phyloP scores from a whole-genome alignment of 2,888 invertebrate species.

The Nycteola revayana region DNA sequence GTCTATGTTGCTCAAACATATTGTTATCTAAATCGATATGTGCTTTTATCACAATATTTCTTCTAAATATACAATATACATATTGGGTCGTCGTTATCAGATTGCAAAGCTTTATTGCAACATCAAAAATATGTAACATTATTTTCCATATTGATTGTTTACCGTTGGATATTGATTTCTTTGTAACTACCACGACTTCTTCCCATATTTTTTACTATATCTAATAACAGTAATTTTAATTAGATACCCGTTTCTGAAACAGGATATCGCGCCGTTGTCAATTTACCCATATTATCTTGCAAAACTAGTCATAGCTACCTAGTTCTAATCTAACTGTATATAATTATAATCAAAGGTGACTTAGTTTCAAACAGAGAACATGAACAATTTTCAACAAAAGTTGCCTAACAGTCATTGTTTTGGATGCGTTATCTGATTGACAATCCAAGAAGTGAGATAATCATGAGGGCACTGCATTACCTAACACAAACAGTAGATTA shows the following conservation, averaged over 20 bases:
- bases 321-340: constrained; percentile 6
- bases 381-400: not conserved
- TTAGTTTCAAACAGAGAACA: constrained; percentile 3
- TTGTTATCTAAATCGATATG: too few species aligned
- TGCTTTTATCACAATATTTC: constrained; percentile 2
- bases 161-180: too few species aligned
- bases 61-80: not conserved
- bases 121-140: not conserved
- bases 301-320: constrained; percentile 11
- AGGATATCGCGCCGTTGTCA: constrained; percentile 9
- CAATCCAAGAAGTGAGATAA: constrained; percentile 13
- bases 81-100: too few species aligned
- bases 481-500: constrained; percentile 1
- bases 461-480: constrained; percentile 10
- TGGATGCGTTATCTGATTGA: constrained; percentile 14
- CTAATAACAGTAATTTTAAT: constrained; percentile 15
- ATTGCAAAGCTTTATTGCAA: too few species aligned
- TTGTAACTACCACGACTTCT: too few species aligned
- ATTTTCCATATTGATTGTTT: too few species aligned
- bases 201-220: constrained; percentile 6
- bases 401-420: constrained; percentile 9
- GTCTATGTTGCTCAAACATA: too few species aligned
- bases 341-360: constrained; percentile 5
- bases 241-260: constrained; percentile 7
- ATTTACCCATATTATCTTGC: constrained; percentile 12